These are phyloP conservation scores for Calameuta pallipes DNA, from an alignment of 2,888 invertebrate genomes.

Conservation along the genomic window DNA sequence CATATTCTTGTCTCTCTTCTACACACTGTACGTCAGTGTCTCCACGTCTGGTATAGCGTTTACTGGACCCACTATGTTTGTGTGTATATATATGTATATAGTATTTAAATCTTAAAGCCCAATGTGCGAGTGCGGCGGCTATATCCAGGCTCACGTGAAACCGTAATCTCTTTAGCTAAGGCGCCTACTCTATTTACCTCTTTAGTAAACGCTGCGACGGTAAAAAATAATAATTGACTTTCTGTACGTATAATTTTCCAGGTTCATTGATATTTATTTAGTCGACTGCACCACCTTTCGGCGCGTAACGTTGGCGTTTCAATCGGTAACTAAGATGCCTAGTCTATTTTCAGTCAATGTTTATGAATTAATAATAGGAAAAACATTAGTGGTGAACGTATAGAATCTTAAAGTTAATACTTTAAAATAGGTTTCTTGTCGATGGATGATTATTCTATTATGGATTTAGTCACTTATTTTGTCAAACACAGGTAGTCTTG, in stretches of 20 bases:
- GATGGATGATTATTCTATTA: neutral
- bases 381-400: neutral
- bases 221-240: neutral
- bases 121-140: neutral
- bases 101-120: neutral
- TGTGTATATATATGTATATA: neutral
- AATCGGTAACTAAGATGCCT: neutral
- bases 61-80: too few relatives aligned
- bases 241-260: neutral
- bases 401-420: neutral
- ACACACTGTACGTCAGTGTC: neutral
- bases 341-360: neutral
- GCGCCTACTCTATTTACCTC: neutral
- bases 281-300: neutral
- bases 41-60: neutral
- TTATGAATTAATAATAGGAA: neutral
- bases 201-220: neutral
- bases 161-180: neutral
- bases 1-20: neutral
- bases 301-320: neutral
- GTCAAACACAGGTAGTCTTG: neutral
- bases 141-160: neutral
- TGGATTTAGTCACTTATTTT: neutral
- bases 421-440: too few relatives aligned
- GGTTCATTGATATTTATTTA: neutral